Percentiles rank a stretch among this genome's conserved stretches.
These are phyloP conservation scores for Bufotes viridis DNA, from an alignment of 2,797 vertebrate species.

Conservation along the genomic window DNA sequence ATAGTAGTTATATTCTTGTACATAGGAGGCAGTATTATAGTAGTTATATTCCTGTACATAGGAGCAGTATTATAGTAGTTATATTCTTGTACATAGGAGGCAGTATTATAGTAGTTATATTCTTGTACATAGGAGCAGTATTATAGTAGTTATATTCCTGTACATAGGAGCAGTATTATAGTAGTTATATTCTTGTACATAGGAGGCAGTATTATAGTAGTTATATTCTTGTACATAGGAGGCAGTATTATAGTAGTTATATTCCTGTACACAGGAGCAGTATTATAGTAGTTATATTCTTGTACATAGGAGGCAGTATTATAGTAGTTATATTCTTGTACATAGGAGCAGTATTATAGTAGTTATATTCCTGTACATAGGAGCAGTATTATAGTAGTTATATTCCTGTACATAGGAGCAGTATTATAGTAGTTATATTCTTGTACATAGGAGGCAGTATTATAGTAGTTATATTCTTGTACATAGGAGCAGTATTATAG, in stretches of 20 bases:
- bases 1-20: conserved; percentile 14
- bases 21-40: conserved; percentile 1
- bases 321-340: conserved; percentile 6
- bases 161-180: background rate
- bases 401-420: too few relatives aligned
- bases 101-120: conserved; percentile 19
- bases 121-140: conserved; percentile 10
- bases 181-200: too few relatives aligned
- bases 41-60: conserved; percentile 12
- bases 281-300: conserved; percentile 6
- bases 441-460: background rate
- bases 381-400: too few relatives aligned
- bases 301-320: background rate
- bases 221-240: too few relatives aligned
- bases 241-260: background rate
- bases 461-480: conserved; percentile 5
- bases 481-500: background rate
- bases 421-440: too few relatives aligned
- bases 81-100: conserved; percentile 6
- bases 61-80: conserved; percentile 7
- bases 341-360: background rate
- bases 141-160: conserved; percentile 5
- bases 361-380: too few relatives aligned
- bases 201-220: too few relatives aligned
- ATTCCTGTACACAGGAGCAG: background rate